A percentile compares a stretch with the other conserved stretches of the same genome.
These are phyloP conservation scores for Nebria ingens DNA, from an alignment of 1,140 invertebrate species.

Conservation along the genomic window DNA sequence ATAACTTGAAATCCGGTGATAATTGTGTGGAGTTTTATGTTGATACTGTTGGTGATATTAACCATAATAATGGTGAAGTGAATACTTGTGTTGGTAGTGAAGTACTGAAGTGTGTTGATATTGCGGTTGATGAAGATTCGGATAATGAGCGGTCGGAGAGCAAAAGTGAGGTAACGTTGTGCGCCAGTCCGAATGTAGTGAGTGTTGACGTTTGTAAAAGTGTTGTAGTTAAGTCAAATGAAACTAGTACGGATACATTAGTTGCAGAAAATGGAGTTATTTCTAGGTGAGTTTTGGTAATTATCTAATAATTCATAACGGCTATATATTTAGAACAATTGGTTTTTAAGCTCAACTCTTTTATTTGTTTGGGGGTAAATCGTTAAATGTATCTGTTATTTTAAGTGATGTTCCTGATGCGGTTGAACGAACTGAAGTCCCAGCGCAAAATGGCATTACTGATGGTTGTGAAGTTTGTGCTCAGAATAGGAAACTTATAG, in stretches of 20 bases:
- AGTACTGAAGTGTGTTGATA: slow-evolving; percentile 16
- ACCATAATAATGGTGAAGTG: slow-evolving; percentile 14
- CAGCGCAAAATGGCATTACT: background rate
- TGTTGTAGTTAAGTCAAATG: slow-evolving; percentile 25
- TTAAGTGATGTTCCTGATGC: background rate
- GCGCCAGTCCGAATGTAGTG: background rate
- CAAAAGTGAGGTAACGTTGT: slow-evolving; percentile 27
- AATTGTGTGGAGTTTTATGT: background rate
- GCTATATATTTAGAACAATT: background rate
- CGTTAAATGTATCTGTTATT: background rate
- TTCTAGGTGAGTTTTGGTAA: background rate
- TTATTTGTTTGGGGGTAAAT: background rate
- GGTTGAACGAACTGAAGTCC: background rate
- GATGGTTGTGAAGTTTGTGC: slow-evolving; percentile 23
- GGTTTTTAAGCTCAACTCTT: background rate
- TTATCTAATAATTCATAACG: background rate
- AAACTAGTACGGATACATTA: slow-evolving; percentile 40
- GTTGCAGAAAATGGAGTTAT: slow-evolving; percentile 25
- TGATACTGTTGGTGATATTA: slow-evolving; percentile 12
- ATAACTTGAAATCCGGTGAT: background rate
- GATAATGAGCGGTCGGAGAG: slow-evolving; percentile 34
- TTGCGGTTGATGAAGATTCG: slow-evolving; percentile 31
- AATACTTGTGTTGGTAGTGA: background rate
- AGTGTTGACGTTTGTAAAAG: background rate
- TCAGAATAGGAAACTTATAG: slow-evolving; percentile 21